Percentiles rank a stretch among this genome's conserved stretches.
phyloP scores from a whole-genome alignment of 2,113 vertebrate species.

The Psophia crepitans region DNA sequence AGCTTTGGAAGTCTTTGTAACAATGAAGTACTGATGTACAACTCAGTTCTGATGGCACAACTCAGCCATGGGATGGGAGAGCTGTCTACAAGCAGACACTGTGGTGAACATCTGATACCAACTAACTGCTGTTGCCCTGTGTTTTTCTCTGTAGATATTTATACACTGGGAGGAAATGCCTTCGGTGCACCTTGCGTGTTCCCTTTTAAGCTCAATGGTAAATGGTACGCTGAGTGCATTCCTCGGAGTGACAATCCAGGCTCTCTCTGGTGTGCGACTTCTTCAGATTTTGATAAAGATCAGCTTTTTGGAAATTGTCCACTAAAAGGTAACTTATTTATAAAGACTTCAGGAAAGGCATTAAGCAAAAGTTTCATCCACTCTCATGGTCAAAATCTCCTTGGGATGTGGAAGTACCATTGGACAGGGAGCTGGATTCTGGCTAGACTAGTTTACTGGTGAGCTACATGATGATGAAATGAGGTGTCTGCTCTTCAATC shows the following conservation, averaged over 20 bases:
- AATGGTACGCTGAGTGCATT: constrained; percentile 87
- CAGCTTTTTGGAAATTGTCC: constrained; percentile 86
- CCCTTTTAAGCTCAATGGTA: constrained; percentile 81
- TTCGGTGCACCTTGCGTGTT: constrained; percentile 86
- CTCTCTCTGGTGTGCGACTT: constrained; percentile 83
- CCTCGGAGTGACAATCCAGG: not conserved
- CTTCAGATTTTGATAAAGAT: constrained; percentile 77
- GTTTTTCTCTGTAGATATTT: constrained; percentile 76
- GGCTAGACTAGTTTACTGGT: not conserved
- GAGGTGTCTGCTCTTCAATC: not conserved
- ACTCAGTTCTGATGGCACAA: no score
- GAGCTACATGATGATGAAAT: not conserved
- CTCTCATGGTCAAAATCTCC: not conserved
- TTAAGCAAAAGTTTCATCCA: not conserved
- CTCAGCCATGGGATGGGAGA: not conserved
- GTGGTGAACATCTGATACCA: not conserved
- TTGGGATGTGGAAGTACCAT: not conserved
- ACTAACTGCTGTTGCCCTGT: not conserved
- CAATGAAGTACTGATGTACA: not conserved
- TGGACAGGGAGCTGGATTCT: not conserved
- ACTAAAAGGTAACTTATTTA: constrained; percentile 73
- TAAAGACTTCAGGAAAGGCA: not conserved
- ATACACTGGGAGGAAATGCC: constrained; percentile 83
- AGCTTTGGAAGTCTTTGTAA: not conserved
- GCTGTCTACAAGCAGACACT: not conserved